Conservation (phyloP, 2,888 invertebrate genomes). For the Clusia tigrina region DNA sequence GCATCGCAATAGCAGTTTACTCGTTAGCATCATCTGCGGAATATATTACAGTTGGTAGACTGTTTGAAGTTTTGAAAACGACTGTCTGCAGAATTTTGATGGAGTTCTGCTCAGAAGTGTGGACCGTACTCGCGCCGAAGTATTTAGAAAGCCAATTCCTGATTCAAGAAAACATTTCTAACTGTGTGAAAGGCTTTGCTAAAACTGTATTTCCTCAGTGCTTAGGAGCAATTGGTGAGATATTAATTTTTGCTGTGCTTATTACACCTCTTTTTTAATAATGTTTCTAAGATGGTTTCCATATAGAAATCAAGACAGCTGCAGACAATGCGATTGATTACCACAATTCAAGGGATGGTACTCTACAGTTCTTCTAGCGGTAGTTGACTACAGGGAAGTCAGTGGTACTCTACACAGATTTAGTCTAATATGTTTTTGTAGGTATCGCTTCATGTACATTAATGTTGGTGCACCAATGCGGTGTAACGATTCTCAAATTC, state of each 20-base stretch:
- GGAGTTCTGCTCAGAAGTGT: slow-evolving; percentile 11
- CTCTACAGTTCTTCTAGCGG: slow-evolving; percentile 5
- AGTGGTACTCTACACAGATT: no score
- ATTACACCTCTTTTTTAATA: slow-evolving; percentile 5
- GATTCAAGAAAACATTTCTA: slow-evolving; percentile 10
- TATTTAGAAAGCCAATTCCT: slow-evolving; percentile 12
- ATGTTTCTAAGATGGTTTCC: slow-evolving; percentile 22
- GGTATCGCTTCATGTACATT: no score
- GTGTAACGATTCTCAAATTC: no score
- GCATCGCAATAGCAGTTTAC: slow-evolving; percentile 21
- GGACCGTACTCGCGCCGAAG: slow-evolving; percentile 3
- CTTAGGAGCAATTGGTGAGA: slow-evolving; percentile 9
- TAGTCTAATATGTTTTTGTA: no score
- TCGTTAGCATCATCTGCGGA: slow-evolving; percentile 24
- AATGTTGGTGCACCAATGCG: no score
- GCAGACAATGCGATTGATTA: slow-evolving; percentile 21
- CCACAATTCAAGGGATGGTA: slow-evolving; percentile 25
- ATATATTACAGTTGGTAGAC: no score
- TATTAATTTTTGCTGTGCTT: not conserved
- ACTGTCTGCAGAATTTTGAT: no score
- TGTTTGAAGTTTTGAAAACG: no score
- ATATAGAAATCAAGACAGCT: slow-evolving; percentile 20
- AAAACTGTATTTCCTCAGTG: slow-evolving; percentile 23
- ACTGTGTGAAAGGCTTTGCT: no score
- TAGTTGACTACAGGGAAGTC: no score